These are phyloP conservation scores for Ephialtes manifestator DNA, from an alignment of 2,888 invertebrate genomes.

Conservation along the genomic window DNA sequence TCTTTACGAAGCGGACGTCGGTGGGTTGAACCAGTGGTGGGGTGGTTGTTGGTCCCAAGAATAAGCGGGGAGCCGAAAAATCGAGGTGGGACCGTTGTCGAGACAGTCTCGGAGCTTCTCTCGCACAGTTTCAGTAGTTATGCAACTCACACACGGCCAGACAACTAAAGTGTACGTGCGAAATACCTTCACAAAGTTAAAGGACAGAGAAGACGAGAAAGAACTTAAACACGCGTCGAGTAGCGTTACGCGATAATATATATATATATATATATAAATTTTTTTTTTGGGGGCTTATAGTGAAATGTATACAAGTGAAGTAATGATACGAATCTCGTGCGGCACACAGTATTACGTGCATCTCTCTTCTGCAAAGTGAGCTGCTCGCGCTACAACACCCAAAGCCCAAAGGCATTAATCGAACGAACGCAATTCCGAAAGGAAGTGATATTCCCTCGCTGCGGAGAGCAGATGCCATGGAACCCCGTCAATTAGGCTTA, in stretches of 20 bases:
- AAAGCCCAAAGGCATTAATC: slow-evolving; percentile 1
- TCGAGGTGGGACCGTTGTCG: slow-evolving; percentile 59
- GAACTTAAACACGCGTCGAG: not conserved
- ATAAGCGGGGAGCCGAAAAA: slow-evolving; percentile 68
- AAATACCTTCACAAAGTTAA: not conserved
- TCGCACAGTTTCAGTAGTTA: not conserved
- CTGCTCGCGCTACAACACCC: not conserved
- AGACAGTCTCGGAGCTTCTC: slow-evolving; percentile 48
- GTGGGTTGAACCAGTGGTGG: slow-evolving; percentile 68
- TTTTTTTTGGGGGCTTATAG: slow-evolving; percentile 34
- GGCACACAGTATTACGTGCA: not conserved
- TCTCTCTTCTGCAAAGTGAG: not conserved
- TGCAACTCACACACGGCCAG: slow-evolving; percentile 23
- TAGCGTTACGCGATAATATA: slow-evolving; percentile 52
- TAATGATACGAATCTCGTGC: slow-evolving; percentile 9
- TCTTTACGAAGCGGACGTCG: slow-evolving; percentile 32
- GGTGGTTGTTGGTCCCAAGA: slow-evolving; percentile 71
- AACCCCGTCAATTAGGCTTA: not conserved
- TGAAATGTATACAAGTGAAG: slow-evolving; percentile 14
- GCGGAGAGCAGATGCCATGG: slow-evolving; percentile 2
- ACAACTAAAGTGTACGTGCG: slow-evolving; percentile 11
- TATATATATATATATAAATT: too few species aligned
- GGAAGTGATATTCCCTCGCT: slow-evolving; percentile 5
- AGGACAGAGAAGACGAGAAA: not conserved
- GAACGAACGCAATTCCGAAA: not conserved